Evolutionary conservation across 2,113 vertebrate genomes (phyloP).

Genomic region (Struthio camelus): DNA sequence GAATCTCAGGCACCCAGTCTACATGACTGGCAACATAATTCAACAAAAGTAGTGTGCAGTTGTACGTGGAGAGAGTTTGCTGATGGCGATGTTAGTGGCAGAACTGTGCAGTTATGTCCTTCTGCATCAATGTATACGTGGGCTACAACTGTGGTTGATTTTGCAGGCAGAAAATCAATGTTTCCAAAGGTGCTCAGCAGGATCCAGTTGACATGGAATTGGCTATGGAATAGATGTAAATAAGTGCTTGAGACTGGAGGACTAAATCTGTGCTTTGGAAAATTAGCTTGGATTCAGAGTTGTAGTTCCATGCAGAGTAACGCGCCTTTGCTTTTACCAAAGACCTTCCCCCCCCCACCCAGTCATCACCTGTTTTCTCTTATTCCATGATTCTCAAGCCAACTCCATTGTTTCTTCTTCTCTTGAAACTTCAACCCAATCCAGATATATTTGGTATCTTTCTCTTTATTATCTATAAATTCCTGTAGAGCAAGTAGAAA

Average conservation of each 20-base stretch:
- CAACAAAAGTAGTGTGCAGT: not conserved
- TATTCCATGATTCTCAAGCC: not conserved
- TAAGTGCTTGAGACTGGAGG: not conserved
- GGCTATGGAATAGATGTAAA: not conserved
- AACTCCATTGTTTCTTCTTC: not conserved
- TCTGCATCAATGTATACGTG: not conserved
- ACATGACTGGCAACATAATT: not conserved
- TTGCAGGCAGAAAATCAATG: not conserved
- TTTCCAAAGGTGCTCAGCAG: not conserved
- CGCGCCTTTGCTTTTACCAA: not conserved
- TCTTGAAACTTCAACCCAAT: not conserved
- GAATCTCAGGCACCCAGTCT: not conserved
- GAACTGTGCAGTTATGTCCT: not conserved
- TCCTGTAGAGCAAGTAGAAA: conserved; percentile 27
- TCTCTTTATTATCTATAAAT: conserved; percentile 50
- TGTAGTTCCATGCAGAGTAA: not conserved
- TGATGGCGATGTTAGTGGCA: not conserved
- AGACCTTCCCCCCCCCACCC: not conserved
- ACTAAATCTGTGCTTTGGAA: not conserved
- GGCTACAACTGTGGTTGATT: not conserved
- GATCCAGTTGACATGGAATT: not conserved
- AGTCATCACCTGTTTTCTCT: conserved; percentile 26
- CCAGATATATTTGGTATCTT: conserved; percentile 57
- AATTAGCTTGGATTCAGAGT: not conserved
- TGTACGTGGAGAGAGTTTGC: not conserved